These are phyloP conservation scores for Lepidurus packardi DNA, from an alignment of 1,140 invertebrate genomes.

Conservation along the genomic window DNA sequence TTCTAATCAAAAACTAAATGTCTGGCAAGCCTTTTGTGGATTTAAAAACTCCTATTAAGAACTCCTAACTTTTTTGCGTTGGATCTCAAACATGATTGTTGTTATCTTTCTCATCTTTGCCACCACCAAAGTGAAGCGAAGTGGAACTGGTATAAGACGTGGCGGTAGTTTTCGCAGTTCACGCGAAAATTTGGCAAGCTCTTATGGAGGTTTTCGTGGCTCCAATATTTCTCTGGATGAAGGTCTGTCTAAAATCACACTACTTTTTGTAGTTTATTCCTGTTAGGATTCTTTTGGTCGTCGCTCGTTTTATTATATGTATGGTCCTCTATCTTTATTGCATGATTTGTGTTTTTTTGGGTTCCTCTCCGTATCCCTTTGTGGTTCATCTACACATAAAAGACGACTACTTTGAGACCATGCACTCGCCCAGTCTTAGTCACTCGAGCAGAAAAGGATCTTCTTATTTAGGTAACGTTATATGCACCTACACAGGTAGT, in stretches of 20 bases:
- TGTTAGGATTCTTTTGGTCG: not conserved
- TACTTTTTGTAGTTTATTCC: not conserved
- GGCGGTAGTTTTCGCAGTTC: constrained; percentile 31
- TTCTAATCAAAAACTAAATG: no score
- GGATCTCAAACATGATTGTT: no score
- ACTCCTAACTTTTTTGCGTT: no score
- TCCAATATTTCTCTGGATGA: constrained; percentile 34
- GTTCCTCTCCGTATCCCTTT: constrained; percentile 23
- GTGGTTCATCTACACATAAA: not conserved
- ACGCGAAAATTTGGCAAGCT: constrained; percentile 32
- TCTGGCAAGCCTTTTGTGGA: no score
- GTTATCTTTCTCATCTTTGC: not conserved
- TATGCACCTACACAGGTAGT: not conserved
- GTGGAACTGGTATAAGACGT: constrained; percentile 17
- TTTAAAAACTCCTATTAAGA: no score
- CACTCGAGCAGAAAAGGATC: not conserved
- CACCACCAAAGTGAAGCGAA: constrained; percentile 14
- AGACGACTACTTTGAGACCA: constrained; percentile 8
- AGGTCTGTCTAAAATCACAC: constrained; percentile 26
- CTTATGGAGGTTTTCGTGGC: constrained; percentile 32
- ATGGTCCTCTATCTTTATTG: not conserved
- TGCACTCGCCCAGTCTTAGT: constrained; percentile 3
- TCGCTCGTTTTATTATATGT: not conserved
- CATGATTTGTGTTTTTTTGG: not conserved
- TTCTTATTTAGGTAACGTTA: not conserved